phyloP scores from a whole-genome alignment of 2,888 invertebrate genomes.

The Fragum sueziense region DNA sequence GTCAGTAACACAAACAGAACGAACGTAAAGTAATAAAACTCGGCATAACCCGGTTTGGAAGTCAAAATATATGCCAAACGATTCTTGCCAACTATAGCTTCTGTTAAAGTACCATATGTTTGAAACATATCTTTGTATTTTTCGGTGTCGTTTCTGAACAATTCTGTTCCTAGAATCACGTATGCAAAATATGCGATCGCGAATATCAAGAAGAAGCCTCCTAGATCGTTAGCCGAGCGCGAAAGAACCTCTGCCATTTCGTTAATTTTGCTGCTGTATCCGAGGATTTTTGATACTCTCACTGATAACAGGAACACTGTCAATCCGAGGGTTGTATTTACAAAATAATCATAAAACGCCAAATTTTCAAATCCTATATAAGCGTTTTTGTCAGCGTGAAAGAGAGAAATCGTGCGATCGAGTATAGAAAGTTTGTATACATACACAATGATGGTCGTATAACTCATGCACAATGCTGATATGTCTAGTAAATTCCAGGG shows the following conservation, averaged over 20 bases:
- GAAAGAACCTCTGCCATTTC: slow-evolving; percentile 82
- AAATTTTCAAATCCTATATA: slow-evolving; percentile 79
- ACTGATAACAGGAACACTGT: slow-evolving; percentile 68
- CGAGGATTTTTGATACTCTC: slow-evolving; percentile 78
- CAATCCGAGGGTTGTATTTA: slow-evolving; percentile 61
- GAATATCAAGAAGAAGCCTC: slow-evolving; percentile 82
- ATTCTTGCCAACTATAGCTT: slow-evolving; percentile 72
- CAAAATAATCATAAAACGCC: slow-evolving; percentile 81
- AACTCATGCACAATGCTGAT: slow-evolving; percentile 76
- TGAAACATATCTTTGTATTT: slow-evolving; percentile 78
- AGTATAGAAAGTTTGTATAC: slow-evolving; percentile 71
- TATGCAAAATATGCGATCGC: slow-evolving; percentile 78
- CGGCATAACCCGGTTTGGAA: slow-evolving; percentile 65
- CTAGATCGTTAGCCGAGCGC: slow-evolving; percentile 79
- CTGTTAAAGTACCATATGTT: slow-evolving; percentile 81
- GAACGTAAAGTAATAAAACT: slow-evolving; percentile 69
- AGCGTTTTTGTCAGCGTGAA: slow-evolving; percentile 62
- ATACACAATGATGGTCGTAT: slow-evolving; percentile 70
- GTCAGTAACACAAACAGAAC: slow-evolving; percentile 71
- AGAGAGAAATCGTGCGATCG: slow-evolving; percentile 55
- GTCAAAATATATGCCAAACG: slow-evolving; percentile 60
- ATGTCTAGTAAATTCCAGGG: slow-evolving; percentile 82
- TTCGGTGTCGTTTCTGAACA: slow-evolving; percentile 75
- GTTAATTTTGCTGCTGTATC: slow-evolving; percentile 83
- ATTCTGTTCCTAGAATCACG: slow-evolving; percentile 76